These are phyloP conservation scores for Montipora cactus DNA, from an alignment of 64 coral and sea anemone genomes.

Conservation along the genomic window DNA sequence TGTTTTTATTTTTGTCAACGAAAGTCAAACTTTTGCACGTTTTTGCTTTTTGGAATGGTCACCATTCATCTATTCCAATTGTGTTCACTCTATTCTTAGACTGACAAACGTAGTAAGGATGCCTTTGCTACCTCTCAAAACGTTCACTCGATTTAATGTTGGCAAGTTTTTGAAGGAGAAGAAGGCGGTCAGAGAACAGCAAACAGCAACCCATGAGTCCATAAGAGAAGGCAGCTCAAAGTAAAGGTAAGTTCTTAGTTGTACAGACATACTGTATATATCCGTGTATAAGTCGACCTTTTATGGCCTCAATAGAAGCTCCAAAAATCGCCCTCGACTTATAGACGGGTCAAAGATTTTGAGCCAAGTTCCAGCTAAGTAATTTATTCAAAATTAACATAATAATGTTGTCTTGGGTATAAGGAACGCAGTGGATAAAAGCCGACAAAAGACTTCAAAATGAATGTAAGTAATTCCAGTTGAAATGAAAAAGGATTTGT, in stretches of 20 bases:
- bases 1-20: conserved; percentile 32
- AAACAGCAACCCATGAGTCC: conserved; percentile 32
- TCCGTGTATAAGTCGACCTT: no score
- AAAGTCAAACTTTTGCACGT: conserved; percentile 8
- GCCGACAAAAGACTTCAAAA: no score
- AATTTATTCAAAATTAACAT: no score
- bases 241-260: conserved; percentile 50
- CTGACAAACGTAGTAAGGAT: conserved; percentile 34
- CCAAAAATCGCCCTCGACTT: no score
- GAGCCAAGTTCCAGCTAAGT: no score
- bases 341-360: no score
- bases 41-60: conserved; percentile 49
- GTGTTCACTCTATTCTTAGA: conserved; percentile 41
- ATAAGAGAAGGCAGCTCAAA: conserved; percentile 39
- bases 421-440: no score
- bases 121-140: conserved; percentile 37
- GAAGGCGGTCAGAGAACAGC: conserved; percentile 6
- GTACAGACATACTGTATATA: conserved; percentile 12
- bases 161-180: conserved; percentile 57
- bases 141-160: conserved; percentile 62
- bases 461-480: no score
- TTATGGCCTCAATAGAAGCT: no score
- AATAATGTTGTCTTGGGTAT: no score
- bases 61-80: not conserved
- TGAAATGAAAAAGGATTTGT: no score